A percentile compares a stretch with the other conserved stretches of the same genome.
phyloP scores from a whole-genome alignment of 2,888 invertebrate species.

The Lithosia quadra region DNA sequence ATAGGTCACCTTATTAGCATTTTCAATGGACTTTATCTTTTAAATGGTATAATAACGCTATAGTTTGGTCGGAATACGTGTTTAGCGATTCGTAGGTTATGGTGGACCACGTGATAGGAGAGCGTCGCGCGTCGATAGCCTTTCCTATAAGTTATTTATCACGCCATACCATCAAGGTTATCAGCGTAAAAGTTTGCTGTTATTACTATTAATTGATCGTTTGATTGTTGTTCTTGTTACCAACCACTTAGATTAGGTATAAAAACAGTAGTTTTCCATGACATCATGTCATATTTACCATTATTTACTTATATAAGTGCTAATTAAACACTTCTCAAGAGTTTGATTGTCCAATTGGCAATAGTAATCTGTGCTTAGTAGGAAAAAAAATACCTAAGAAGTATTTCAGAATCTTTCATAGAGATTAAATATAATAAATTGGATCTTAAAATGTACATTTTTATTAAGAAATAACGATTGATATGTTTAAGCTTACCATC shows the following conservation, averaged over 20 bases:
- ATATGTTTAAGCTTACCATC: too few species aligned
- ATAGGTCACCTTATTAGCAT: conserved; percentile 34
- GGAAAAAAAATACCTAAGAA: too few species aligned
- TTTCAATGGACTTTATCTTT: conserved; percentile 22
- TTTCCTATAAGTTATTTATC: conserved; percentile 36
- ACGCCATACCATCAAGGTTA: conserved; percentile 41
- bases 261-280: conserved; percentile 6
- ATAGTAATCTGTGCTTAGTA: background rate
- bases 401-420: too few species aligned
- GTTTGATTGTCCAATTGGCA: background rate
- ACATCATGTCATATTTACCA: conserved; percentile 3
- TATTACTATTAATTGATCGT: conserved; percentile 15
- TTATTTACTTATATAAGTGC: background rate
- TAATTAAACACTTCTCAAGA: background rate
- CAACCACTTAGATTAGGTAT: background rate
- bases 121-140: conserved; percentile 4
- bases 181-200: conserved; percentile 36
- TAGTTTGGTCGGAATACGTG: background rate
- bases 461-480: too few species aligned
- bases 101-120: conserved; percentile 46
- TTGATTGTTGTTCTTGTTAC: conserved; percentile 17
- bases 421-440: too few species aligned
- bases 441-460: too few species aligned
- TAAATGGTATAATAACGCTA: too few species aligned
- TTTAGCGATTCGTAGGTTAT: conserved; percentile 43